Percentiles rank a stretch among this genome's conserved stretches.
Evolutionary conservation across 2,888 invertebrate genomes (phyloP).

Genomic region (Eupsilia transversa): DNA sequence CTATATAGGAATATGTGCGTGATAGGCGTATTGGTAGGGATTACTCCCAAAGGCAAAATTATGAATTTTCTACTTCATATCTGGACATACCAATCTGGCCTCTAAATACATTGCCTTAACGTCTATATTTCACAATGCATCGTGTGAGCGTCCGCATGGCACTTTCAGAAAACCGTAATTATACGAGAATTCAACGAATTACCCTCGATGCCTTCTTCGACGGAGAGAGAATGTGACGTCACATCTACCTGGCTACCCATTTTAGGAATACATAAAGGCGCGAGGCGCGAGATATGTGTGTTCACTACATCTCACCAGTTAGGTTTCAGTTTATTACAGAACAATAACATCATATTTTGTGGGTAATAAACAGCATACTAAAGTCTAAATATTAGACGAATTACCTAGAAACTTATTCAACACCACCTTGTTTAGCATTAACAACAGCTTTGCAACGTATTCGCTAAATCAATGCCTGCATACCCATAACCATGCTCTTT

Average conservation of each 20-base stretch:
- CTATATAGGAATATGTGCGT: no score
- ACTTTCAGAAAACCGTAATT: conserved; percentile 90
- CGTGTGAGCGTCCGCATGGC: conserved; percentile 90
- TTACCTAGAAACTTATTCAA: no score
- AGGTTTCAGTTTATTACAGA: background rate
- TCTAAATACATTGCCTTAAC: conserved; percentile 77
- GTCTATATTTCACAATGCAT: conserved; percentile 81
- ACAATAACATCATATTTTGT: background rate
- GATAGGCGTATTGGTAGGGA: no score
- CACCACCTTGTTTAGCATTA: background rate
- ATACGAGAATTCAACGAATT: conserved; percentile 88
- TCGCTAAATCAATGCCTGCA: conserved; percentile 6
- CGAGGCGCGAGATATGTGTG: background rate
- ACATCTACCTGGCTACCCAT: no score
- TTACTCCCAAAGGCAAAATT: no score
- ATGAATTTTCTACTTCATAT: conserved; percentile 30
- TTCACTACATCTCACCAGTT: background rate
- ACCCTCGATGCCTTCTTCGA: conserved; percentile 79
- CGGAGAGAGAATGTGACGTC: conserved; percentile 75
- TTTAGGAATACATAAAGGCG: no score
- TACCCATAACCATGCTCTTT: background rate
- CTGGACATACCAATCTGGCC: conserved; percentile 53
- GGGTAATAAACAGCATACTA: background rate
- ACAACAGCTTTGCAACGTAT: background rate
- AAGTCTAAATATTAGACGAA: background rate